These are phyloP conservation scores for Asteroscopus sphinx DNA, from an alignment of 2,888 invertebrate genomes.

Conservation along the genomic window DNA sequence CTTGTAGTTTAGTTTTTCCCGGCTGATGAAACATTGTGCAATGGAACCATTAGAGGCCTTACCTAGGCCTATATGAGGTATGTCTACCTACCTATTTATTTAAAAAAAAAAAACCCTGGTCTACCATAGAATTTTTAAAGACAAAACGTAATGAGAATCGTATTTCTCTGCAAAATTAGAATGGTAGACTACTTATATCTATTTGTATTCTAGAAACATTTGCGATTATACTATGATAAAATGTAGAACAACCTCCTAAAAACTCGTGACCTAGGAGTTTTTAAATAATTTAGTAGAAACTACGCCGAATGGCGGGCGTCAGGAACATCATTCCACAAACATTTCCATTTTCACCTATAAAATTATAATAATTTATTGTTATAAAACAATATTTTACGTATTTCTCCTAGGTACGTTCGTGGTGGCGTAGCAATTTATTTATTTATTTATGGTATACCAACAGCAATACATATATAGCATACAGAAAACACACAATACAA, in stretches of 20 bases:
- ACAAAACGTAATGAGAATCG: neutral
- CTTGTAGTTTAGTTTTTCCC: conserved; percentile 10
- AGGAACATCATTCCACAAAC: neutral
- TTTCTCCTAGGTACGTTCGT: conserved; percentile 3
- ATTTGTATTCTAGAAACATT: no score
- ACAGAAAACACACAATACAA: no score
- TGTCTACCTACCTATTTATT: neutral
- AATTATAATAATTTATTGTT: neutral
- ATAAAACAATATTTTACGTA: neutral
- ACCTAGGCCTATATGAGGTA: no score
- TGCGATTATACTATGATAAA: no score
- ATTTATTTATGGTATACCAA: no score
- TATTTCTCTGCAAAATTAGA: no score
- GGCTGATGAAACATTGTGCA: conserved; percentile 21
- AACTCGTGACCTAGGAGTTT: neutral
- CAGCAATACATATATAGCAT: no score
- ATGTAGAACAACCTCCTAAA: no score
- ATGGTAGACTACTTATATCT: no score
- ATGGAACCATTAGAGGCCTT: neutral
- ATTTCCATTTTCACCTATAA: no score
- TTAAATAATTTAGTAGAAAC: neutral
- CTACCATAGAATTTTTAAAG: neutral
- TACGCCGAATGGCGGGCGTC: neutral
- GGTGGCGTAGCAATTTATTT: neutral
- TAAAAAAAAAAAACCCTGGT: neutral